phyloP scores from a whole-genome alignment of 1,140 invertebrate genomes.

The Cydia amplana region DNA sequence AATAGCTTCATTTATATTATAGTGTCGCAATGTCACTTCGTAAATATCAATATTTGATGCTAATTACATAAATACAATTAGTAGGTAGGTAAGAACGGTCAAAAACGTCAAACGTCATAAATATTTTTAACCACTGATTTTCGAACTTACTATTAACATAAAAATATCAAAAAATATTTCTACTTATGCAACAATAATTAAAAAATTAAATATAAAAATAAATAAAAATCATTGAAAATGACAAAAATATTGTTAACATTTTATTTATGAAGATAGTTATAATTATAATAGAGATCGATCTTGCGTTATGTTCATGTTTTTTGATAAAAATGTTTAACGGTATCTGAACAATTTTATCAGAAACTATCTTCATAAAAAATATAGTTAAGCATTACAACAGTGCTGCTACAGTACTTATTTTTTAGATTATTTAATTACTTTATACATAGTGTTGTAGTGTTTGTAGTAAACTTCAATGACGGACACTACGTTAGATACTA shows the following conservation, averaged over 20 bases:
- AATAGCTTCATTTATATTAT: slow-evolving; percentile 39
- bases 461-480: neutral
- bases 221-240: slow-evolving; percentile 17
- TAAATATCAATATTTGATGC: slow-evolving; percentile 47
- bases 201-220: slow-evolving; percentile 17
- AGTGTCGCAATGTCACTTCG: slow-evolving; percentile 39
- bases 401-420: slow-evolving; percentile 54
- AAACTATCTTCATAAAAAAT: slow-evolving; percentile 41
- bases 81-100: slow-evolving; percentile 42
- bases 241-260: slow-evolving; percentile 31
- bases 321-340: neutral
- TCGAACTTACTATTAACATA: slow-evolving; percentile 1
- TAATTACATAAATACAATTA: slow-evolving; percentile 37
- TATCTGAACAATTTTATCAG: neutral
- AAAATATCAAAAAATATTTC: neutral
- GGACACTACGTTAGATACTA: slow-evolving; percentile 5
- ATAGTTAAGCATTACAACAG: slow-evolving; percentile 39
- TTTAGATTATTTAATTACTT: slow-evolving; percentile 41
- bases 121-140: slow-evolving; percentile 38
- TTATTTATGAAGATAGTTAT: slow-evolving; percentile 25
- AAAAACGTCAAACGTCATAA: slow-evolving; percentile 59
- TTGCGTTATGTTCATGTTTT: neutral
- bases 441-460: neutral
- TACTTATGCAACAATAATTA: slow-evolving; percentile 20
- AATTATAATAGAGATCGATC: neutral